These are phyloP conservation scores for Raja brachyura DNA, from an alignment of 2,113 vertebrate species.

Conservation along the genomic window DNA sequence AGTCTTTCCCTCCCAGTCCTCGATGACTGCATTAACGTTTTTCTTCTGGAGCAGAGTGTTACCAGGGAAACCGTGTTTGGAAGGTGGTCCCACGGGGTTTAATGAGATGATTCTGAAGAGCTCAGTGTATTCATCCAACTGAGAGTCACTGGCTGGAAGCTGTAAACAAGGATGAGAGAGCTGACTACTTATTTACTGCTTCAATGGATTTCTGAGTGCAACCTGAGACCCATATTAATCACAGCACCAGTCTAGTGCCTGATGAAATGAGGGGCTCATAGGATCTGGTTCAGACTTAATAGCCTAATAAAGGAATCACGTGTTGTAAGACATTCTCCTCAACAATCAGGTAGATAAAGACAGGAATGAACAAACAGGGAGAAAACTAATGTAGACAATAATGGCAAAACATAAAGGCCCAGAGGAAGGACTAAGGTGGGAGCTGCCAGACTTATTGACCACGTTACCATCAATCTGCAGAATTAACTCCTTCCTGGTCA, in stretches of 20 bases:
- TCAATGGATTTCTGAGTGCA: neutral
- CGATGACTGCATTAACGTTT: neutral
- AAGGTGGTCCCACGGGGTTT: neutral
- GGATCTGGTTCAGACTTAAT: neutral
- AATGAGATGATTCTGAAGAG: neutral
- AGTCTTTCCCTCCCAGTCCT: neutral
- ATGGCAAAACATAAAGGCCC: neutral
- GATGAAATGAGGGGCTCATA: neutral
- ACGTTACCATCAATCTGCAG: neutral
- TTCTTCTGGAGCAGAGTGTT: neutral
- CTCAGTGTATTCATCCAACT: too few relatives aligned
- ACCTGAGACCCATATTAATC: neutral
- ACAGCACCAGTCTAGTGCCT: neutral
- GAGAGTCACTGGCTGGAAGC: neutral
- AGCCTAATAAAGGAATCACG: neutral
- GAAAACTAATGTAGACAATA: neutral
- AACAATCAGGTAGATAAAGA: neutral
- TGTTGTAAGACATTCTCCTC: neutral
- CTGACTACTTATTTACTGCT: neutral
- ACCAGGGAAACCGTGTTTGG: neutral
- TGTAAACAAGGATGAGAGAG: neutral
- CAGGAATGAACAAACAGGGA: neutral
- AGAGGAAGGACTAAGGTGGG: neutral
- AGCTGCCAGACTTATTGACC: neutral
- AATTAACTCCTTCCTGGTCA: neutral